Base-by-base conservation (phyloP, 2,797 vertebrate species). In the Pseudopleuronectes americanus region DNA sequence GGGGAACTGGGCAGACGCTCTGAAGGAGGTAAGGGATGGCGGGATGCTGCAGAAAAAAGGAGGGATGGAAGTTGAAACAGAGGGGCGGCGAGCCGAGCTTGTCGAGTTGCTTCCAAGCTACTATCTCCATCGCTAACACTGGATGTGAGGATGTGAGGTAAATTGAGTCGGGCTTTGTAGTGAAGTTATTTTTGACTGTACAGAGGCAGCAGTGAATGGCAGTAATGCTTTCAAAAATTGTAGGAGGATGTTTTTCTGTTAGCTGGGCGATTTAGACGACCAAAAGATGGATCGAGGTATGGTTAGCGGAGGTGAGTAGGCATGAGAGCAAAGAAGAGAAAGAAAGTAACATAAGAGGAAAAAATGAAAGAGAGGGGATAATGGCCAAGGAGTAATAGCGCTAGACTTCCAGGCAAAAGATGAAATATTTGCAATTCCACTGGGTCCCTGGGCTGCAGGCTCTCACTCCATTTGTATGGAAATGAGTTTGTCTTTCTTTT, bases 381-480 rank as follows among this genome's bases (percentile, higher is more conserved):
- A 93, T 88, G 84, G 90, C 74, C 68, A 74, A 85, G 83, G 75
- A 92, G 89, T 91, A 89, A 93, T 88, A 88, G 89, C 75, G 63
- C 66, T 49, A 72, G 70, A 86, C 90, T 94, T 76, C 87, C 81
- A 92, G 92, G 91, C 91, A 90, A 91, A 91, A 93, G 92, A 94
- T 94, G 92, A 94, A 95, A 95, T 94, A 94, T 94, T 94, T 94
- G 92, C 90, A 93, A 94, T 94, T 94, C 92, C 93, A 80, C 87
- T 71, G 87, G 89, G 90, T 91, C 87, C 88, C 92, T 83, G 74
- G 88, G 91, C 92, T 92, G 88, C 90, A 74, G 91, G 88, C 90
- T 92, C 87, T 89, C 91, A 92, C 93, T 94, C 93, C 92, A 95
- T 95, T 94, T 94, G 93, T 94, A 95, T 95, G 94, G 94, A 94